These are phyloP conservation scores for Psephotus haematonotus DNA, from an alignment of 2,113 vertebrate genomes.

Conservation along the genomic window DNA sequence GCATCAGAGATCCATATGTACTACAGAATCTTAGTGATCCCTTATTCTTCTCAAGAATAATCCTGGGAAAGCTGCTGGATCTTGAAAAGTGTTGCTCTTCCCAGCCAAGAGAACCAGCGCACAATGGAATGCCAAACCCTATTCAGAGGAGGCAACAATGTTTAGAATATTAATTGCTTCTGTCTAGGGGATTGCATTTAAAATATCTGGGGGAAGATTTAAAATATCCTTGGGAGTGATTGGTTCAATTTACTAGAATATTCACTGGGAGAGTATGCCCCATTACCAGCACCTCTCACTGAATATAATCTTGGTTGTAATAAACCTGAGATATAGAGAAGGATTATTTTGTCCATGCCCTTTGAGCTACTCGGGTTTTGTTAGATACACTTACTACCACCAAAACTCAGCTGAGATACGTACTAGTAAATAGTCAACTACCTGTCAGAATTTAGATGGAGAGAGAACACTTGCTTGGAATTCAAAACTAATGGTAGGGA, in stretches of 20 bases:
- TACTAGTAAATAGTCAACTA: neutral
- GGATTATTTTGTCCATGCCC: neutral
- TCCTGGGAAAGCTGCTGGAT: neutral
- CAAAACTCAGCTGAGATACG: neutral
- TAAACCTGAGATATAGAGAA: neutral
- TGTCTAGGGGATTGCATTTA: neutral
- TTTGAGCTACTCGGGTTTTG: neutral
- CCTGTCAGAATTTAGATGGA: neutral
- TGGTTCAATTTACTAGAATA: neutral
- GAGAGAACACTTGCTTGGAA: neutral
- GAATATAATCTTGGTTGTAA: neutral
- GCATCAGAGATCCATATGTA: neutral
- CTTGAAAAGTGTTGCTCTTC: neutral
- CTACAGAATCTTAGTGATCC: neutral
- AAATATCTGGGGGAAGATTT: neutral
- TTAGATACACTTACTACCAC: neutral
- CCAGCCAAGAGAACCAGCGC: neutral
- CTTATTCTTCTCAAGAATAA: neutral
- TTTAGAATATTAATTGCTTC: neutral
- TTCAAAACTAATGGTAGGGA: neutral
- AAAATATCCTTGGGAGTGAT: neutral
- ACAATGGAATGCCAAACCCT: neutral
- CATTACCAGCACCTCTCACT: neutral
- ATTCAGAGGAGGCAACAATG: neutral
- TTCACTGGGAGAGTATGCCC: neutral